Conservation (phyloP, 2,797 vertebrate genomes). For the Chiloscyllium punctatum region DNA sequence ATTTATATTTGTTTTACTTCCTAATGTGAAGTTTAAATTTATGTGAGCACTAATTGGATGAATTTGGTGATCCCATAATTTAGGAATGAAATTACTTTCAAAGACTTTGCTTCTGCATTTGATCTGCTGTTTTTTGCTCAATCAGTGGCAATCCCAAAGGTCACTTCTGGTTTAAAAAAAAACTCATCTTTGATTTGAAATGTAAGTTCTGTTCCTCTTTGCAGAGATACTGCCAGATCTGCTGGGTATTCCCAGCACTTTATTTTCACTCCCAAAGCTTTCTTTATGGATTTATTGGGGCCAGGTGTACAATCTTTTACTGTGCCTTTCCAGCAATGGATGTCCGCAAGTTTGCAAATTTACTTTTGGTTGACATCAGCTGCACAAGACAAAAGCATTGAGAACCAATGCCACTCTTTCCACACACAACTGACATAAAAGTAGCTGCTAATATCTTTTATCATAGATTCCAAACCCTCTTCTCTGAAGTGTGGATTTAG, state of each 20-base stretch:
- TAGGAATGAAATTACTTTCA: not conserved
- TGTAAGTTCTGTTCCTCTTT: no score
- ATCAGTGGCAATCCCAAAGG: not conserved
- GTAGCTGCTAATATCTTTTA: not conserved
- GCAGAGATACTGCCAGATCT: no score
- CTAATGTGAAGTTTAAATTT: not conserved
- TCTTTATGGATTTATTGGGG: not conserved
- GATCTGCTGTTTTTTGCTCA: not conserved
- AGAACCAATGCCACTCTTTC: not conserved
- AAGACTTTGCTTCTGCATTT: not conserved
- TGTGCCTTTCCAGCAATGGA: not conserved
- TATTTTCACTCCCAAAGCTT: not conserved
- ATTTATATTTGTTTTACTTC: not conserved
- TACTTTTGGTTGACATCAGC: not conserved
- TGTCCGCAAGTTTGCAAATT: not conserved
- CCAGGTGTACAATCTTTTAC: not conserved
- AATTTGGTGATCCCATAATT: not conserved
- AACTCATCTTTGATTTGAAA: no score
- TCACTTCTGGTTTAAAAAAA: not conserved
- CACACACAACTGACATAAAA: not conserved
- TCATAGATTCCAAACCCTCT: not conserved
- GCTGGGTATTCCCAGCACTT: no score
- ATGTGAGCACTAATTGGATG: not conserved
- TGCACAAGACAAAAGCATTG: not conserved
- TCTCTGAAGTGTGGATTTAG: not conserved